phyloP scores from a whole-genome alignment of 2,113 vertebrate genomes.

The Nestor notabilis region DNA sequence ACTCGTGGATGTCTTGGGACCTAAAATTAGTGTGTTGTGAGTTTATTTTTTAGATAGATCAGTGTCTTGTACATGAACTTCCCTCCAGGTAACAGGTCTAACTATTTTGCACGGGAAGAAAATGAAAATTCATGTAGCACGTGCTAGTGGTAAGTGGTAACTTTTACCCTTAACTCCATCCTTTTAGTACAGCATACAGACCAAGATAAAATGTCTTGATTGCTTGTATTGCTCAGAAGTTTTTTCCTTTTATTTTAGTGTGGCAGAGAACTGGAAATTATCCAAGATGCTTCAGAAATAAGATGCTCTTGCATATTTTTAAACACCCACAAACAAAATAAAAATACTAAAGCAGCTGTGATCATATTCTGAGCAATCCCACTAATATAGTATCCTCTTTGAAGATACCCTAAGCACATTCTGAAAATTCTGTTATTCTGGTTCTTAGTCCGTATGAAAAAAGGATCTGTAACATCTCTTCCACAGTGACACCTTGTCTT shows the following conservation, averaged over 20 bases:
- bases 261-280: background rate
- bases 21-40: constrained; percentile 22
- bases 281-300: background rate
- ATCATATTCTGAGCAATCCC: background rate
- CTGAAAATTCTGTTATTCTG: background rate
- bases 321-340: background rate
- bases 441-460: background rate
- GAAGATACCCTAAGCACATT: background rate
- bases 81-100: background rate
- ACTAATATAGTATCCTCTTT: background rate
- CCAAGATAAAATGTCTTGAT: background rate
- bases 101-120: background rate
- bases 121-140: background rate
- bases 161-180: background rate
- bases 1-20: background rate
- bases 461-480: background rate
- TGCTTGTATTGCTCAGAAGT: background rate
- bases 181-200: background rate
- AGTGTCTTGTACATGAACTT: constrained; percentile 12
- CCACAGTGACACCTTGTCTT: background rate
- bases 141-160: background rate
- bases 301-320: background rate
- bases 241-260: background rate
- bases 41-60: constrained; percentile 44
- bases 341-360: background rate